phyloP scores from a whole-genome alignment of 1,140 invertebrate species.

The Thereuonema tuberculata region DNA sequence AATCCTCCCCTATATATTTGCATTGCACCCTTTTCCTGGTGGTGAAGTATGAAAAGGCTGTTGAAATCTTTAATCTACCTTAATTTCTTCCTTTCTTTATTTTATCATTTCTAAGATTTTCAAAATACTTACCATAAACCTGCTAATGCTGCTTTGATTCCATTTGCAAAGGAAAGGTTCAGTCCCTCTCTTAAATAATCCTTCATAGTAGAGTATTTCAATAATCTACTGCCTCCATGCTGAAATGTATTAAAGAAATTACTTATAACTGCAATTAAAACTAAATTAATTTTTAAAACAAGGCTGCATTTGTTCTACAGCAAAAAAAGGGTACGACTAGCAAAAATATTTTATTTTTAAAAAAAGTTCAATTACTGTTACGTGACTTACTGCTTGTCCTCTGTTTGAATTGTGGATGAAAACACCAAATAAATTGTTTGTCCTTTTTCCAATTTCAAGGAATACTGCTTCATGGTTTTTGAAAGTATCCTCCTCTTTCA shows the following conservation, averaged over 20 bases:
- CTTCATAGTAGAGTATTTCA: constrained; percentile 14
- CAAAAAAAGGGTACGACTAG: no score
- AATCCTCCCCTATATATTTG: no score
- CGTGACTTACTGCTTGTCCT: constrained; percentile 23
- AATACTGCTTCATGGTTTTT: constrained; percentile 22
- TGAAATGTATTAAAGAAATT: no score
- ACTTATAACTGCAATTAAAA: no score
- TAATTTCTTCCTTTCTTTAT: no score
- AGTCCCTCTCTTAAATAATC: constrained; percentile 18
- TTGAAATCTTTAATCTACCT: no score
- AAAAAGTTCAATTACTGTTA: no score
- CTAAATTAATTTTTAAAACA: no score
- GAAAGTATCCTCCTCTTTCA: constrained; percentile 10
- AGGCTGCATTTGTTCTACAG: no score
- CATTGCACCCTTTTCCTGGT: no score
- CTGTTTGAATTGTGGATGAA: constrained; percentile 21
- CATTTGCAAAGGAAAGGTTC: constrained; percentile 16
- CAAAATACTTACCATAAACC: constrained; percentile 20
- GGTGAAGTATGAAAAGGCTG: no score
- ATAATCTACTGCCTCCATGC: constrained; percentile 21
- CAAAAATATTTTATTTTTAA: no score
- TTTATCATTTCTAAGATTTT: background rate
- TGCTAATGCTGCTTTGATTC: constrained; percentile 21
- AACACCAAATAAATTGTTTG: constrained; percentile 16
- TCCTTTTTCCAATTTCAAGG: constrained; percentile 15